Evolutionary conservation across 2,797 vertebrate genomes (phyloP).

Genomic region (Sebastes trivittatus): DNA sequence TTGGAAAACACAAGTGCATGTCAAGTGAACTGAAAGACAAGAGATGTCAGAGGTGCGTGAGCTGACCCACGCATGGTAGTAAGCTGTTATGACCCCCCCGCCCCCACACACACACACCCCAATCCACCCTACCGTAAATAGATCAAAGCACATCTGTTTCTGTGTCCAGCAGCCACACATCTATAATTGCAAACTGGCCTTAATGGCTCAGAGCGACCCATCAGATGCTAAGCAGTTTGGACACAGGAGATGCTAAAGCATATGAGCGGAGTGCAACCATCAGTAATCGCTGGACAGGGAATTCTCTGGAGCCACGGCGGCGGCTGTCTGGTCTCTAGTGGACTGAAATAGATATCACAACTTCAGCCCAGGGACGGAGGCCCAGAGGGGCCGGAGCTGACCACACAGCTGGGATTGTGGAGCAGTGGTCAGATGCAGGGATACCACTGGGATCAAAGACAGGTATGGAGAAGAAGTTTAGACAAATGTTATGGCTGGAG

Average conservation of each 20-base stretch:
- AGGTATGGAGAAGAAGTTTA: not conserved
- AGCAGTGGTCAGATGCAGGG: constrained; percentile 33
- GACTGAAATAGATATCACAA: constrained; percentile 87
- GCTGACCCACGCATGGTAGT: constrained; percentile 76
- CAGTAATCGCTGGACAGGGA: constrained; percentile 69
- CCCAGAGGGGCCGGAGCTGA: constrained; percentile 59
- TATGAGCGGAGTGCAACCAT: constrained; percentile 71
- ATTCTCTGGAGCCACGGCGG: constrained; percentile 75
- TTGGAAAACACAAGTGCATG: constrained; percentile 68
- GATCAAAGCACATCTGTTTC: constrained; percentile 85
- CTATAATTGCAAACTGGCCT: constrained; percentile 80
- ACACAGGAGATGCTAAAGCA: constrained; percentile 78
- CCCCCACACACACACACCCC: not conserved
- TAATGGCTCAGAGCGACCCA: constrained; percentile 79
- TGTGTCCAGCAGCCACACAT: constrained; percentile 79
- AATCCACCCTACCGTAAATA: constrained; percentile 76
- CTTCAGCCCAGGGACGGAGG: constrained; percentile 66
- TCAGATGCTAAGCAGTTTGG: constrained; percentile 80
- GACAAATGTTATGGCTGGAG: not conserved
- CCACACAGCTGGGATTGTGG: constrained; percentile 68
- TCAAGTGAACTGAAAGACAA: constrained; percentile 76
- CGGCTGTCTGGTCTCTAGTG: constrained; percentile 72
- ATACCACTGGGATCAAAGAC: not conserved
- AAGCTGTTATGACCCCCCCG: constrained; percentile 64
- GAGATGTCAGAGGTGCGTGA: constrained; percentile 74